These are phyloP conservation scores for Melanogrammus aeglefinus DNA, from an alignment of 2,797 vertebrate species.

Conservation along the genomic window DNA sequence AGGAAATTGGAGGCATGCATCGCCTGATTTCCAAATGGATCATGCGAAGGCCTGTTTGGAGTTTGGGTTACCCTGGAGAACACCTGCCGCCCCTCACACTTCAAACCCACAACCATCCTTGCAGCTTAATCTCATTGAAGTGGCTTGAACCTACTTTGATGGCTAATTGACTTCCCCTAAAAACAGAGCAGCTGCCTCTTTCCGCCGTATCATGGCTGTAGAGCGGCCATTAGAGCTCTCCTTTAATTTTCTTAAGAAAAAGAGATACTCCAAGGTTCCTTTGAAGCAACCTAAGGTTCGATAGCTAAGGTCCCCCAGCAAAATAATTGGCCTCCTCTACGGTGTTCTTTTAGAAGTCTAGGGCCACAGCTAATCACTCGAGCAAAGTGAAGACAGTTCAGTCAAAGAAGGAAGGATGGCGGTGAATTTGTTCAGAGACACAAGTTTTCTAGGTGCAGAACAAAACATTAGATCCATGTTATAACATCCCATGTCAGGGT, in stretches of 20 bases:
- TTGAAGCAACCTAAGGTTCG: not conserved
- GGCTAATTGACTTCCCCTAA: not conserved
- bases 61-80: not conserved
- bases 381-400: not conserved
- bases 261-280: not conserved
- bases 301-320: not conserved
- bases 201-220: not conserved
- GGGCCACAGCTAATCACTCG: not conserved
- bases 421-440: not conserved
- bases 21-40: not conserved
- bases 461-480: not conserved
- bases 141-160: not conserved
- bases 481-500: not conserved
- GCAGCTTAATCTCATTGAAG: not conserved
- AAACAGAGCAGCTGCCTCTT: not conserved
- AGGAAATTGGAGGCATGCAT: not conserved
- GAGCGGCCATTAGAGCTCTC: not conserved
- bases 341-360: not conserved
- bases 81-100: not conserved
- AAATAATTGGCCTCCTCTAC: not conserved
- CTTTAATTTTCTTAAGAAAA: not conserved
- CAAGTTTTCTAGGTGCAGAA: not conserved
- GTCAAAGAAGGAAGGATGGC: not conserved
- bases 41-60: no score
- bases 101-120: not conserved